Conservation (phyloP, 2,797 vertebrate genomes). For the Peromyscus aztecus region DNA sequence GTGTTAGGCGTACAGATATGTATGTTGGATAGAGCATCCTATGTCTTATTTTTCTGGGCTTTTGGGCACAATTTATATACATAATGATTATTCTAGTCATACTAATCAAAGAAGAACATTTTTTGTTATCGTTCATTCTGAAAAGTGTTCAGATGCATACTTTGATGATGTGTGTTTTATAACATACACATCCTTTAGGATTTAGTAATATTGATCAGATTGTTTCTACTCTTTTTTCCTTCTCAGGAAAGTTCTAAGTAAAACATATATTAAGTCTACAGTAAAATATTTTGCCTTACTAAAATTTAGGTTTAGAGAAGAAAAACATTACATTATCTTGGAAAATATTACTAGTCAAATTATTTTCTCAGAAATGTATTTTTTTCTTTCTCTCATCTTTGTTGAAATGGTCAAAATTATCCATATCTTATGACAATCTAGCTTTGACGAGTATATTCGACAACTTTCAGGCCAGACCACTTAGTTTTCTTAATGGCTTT, state of each 20-base stretch:
- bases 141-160: not conserved
- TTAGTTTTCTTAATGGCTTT: constrained; percentile 14
- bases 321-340: not conserved
- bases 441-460: not conserved
- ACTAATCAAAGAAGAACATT: constrained; percentile 16
- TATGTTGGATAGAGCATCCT: not conserved
- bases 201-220: constrained; percentile 20
- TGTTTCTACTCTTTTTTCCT: not conserved
- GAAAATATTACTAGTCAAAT: constrained; percentile 15
- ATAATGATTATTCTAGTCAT: not conserved
- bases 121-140: not conserved
- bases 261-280: constrained; percentile 24
- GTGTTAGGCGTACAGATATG: not conserved
- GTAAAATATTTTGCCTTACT: constrained; percentile 6
- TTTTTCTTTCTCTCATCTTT: not conserved
- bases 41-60: not conserved
- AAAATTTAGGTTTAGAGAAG: not conserved
- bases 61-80: not conserved
- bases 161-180: not conserved
- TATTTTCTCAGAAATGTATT: not conserved
- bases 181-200: not conserved
- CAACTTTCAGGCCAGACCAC: not conserved
- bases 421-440: not conserved
- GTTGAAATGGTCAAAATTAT: not conserved
- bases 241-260: constrained; percentile 47